These are phyloP conservation scores for Chondrilla cf. caribensis DNA, from an alignment of 37 sponge, comb jelly and placozoan genomes.

Conservation along the genomic window DNA sequence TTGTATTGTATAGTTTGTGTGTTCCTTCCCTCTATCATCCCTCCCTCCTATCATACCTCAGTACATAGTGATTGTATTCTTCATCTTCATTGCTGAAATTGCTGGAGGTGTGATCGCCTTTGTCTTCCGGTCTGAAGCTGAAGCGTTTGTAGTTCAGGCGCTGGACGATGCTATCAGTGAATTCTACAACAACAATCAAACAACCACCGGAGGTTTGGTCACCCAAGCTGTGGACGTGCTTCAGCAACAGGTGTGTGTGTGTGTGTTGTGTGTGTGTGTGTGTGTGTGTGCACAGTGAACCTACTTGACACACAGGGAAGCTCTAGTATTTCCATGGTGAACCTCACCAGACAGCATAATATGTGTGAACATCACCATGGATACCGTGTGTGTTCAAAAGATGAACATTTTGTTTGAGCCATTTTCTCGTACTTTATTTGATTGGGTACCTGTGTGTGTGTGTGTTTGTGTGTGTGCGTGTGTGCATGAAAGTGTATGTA, in stretches of 20 bases:
- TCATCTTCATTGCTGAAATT: slow-evolving; percentile 43
- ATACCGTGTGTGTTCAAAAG: too few relatives aligned
- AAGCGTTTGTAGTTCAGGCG: neutral
- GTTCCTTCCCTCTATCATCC: neutral
- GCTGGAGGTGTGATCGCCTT: slow-evolving; percentile 54
- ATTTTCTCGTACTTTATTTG: too few relatives aligned
- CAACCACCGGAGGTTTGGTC: neutral
- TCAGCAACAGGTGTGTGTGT: slow-evolving; percentile 39
- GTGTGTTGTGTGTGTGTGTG: slow-evolving; percentile 10
- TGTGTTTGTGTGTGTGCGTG: slow-evolving; percentile 39
- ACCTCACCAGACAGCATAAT: too few relatives aligned
- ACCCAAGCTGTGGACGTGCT: slow-evolving; percentile 45
- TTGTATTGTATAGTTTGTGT: neutral
- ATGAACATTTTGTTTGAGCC: too few relatives aligned
- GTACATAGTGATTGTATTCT: slow-evolving; percentile 53
- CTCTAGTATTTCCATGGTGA: neutral
- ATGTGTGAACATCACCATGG: too few relatives aligned
- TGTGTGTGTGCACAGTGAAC: slow-evolving; percentile 21
- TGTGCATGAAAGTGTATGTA: neutral
- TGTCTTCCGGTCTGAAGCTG: slow-evolving; percentile 27
- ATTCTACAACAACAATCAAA: neutral
- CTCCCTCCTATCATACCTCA: slow-evolving; percentile 13
- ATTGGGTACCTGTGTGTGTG: too few relatives aligned
- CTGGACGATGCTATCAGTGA: slow-evolving; percentile 6
- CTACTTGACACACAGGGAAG: neutral